Conservation (phyloP, 2,113 vertebrate genomes). For the Opisthocomus hoazin region DNA sequence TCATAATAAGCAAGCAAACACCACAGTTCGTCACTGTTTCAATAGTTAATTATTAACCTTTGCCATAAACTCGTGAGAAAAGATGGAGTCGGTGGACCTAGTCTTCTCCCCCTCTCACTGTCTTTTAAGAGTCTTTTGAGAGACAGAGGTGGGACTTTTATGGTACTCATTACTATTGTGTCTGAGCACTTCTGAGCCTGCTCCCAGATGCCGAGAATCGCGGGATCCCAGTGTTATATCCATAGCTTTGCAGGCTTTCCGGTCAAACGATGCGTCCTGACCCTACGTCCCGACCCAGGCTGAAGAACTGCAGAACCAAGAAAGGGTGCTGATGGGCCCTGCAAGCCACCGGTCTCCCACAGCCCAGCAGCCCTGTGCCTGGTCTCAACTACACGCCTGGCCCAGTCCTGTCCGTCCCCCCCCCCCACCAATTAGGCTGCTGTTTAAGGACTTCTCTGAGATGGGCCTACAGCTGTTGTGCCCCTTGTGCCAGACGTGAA, state of each 20-base stretch:
- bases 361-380: neutral
- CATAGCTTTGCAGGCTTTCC: neutral
- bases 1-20: constrained; percentile 34
- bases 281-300: accelerated
- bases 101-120: neutral
- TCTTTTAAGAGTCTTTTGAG: neutral
- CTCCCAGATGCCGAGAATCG: neutral
- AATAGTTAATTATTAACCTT: constrained; percentile 45
- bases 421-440: too few relatives aligned
- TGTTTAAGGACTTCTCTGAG: neutral
- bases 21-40: neutral
- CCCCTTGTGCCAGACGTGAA: accelerated
- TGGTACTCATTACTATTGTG: neutral
- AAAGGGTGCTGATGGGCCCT: neutral
- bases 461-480: neutral
- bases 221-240: neutral
- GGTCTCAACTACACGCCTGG: neutral
- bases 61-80: constrained; percentile 1
- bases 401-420: too few relatives aligned
- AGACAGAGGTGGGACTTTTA: neutral
- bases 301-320: neutral
- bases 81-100: neutral
- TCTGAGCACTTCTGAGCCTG: neutral
- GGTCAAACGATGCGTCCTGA: accelerated
- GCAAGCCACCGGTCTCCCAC: neutral